Evolutionary conservation across 2,113 vertebrate species (phyloP), one percentile per base, ranked within the genome.

Genomic region (Puntigrus tetrazona): DNA sequence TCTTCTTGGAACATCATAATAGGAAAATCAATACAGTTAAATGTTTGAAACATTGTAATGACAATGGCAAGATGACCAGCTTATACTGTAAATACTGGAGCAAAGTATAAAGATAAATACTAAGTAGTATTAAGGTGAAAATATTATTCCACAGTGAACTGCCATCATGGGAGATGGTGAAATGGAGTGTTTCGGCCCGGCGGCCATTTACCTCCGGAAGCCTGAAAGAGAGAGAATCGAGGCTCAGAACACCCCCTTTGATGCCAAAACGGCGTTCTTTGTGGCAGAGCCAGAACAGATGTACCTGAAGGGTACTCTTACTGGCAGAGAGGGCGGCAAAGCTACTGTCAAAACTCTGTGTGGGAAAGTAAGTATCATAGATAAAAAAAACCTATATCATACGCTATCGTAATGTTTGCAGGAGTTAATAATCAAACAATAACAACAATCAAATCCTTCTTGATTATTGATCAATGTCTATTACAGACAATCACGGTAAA

Each of bases 121-220:
- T 63, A 63, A 63, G 27, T 13, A 57, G 55, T 3, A n/a, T 57
- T 57, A 57, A 25, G 55, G 22, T 57, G 22, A n/a, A n/a, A n/a
- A n/a, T n/a, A n/a, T n/a, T n/a, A n/a, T n/a, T n/a, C n/a, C n/a
- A n/a, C n/a, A n/a, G n/a, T n/a, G n/a, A n/a, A n/a, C n/a, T n/a
- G n/a, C n/a, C n/a, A n/a, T n/a, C n/a, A n/a, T n/a, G n/a, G n/a
- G n/a, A n/a, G n/a, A n/a, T n/a, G n/a, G 96, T 0, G 97, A 97
- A 10, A 97, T 98, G 45, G 96, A 95, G 0, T 50, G 89, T 31
- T 97, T 95, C 81, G 96, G 96, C 83, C 89, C 87, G n/a, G 97
- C 96, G 0, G 94, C 96, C 83, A 80, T 95, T 0, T 97, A 86
- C 82, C 95, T 47, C 13, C 11, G 11, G 45, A 13, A 47, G 45